phyloP scores from a whole-genome alignment of 1,140 invertebrate genomes.

The Maconellicoccus hirsutus region DNA sequence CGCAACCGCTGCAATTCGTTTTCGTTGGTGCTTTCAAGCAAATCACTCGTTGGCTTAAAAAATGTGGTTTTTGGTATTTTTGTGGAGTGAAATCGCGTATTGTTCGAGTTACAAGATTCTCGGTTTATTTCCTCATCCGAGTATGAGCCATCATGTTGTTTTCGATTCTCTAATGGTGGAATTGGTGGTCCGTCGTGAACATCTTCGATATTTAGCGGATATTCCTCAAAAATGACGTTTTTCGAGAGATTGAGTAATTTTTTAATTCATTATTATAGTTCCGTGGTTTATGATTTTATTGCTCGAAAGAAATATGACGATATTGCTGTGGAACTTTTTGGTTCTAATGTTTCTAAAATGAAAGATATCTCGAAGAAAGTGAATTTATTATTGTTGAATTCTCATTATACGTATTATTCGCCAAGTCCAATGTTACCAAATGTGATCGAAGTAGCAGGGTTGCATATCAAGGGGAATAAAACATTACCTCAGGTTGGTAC shows the following conservation, averaged over 20 bases:
- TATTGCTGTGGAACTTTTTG: not conserved
- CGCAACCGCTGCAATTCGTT: too few relatives aligned
- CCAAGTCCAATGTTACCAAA: conserved; percentile 38
- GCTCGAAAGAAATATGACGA: conserved; percentile 29
- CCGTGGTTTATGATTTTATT: too few relatives aligned
- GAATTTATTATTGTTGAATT: conserved; percentile 42
- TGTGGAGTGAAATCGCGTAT: not conserved
- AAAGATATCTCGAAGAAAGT: conserved; percentile 29
- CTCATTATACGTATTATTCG: conserved; percentile 40
- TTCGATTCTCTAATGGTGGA: conserved; percentile 32
- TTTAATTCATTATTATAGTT: not conserved
- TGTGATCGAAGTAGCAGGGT: conserved; percentile 44
- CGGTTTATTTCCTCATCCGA: too few relatives aligned
- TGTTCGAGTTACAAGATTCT: too few relatives aligned
- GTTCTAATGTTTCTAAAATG: conserved; percentile 37
- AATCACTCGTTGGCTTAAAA: too few relatives aligned
- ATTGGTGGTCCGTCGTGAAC: conserved; percentile 31
- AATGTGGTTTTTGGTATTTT: not conserved
- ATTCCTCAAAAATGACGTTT: conserved; percentile 12
- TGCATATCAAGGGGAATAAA: conserved; percentile 37
- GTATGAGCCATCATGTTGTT: conserved; percentile 34
- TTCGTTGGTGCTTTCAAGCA: too few relatives aligned
- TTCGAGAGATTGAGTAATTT: conserved; percentile 27
- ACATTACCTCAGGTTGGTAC: conserved; percentile 24
- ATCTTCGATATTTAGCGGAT: not conserved